Percentiles rank a stretch among this genome's conserved stretches.
Evolutionary conservation across 1,140 invertebrate genomes (phyloP).

Genomic region (Aphelinus atriplicis): DNA sequence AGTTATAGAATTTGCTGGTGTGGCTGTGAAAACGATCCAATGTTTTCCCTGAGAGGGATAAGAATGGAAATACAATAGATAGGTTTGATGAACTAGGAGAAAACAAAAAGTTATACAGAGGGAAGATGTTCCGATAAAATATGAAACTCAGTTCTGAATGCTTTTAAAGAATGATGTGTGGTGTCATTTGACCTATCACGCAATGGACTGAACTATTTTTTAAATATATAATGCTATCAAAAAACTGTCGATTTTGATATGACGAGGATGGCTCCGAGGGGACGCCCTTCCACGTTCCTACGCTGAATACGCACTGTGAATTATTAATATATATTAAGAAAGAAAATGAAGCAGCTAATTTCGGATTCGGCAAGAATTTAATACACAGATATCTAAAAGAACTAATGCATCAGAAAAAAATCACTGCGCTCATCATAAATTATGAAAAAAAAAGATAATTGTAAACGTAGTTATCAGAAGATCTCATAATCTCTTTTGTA

Average conservation of each 20-base stretch:
- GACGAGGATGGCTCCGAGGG: constrained; percentile 16
- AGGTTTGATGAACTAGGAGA: constrained; percentile 22
- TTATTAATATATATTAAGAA: constrained; percentile 30
- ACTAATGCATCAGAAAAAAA: neutral
- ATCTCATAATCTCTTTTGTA: constrained; percentile 38
- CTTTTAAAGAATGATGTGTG: constrained; percentile 26
- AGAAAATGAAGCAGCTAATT: constrained; percentile 11
- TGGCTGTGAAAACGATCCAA: constrained; percentile 44
- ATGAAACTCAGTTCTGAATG: constrained; percentile 31
- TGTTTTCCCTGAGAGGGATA: constrained; percentile 26
- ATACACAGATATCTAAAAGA: constrained; percentile 17
- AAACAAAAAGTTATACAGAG: constrained; percentile 1
- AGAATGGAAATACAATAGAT: constrained; percentile 34
- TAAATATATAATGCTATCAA: constrained; percentile 34
- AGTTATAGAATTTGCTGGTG: constrained; percentile 42
- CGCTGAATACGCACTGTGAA: constrained; percentile 38
- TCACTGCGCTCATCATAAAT: neutral
- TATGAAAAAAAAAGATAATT: constrained; percentile 21
- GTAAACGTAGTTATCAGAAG: constrained; percentile 19
- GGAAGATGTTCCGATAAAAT: constrained; percentile 21
- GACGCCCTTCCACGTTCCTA: constrained; percentile 40
- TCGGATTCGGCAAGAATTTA: constrained; percentile 1
- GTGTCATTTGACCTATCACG: constrained; percentile 4
- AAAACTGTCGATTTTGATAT: constrained; percentile 23
- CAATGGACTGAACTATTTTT: constrained; percentile 41